These are phyloP conservation scores for Laticauda laticaudata DNA, from an alignment of 2,113 vertebrate species.

Conservation along the genomic window DNA sequence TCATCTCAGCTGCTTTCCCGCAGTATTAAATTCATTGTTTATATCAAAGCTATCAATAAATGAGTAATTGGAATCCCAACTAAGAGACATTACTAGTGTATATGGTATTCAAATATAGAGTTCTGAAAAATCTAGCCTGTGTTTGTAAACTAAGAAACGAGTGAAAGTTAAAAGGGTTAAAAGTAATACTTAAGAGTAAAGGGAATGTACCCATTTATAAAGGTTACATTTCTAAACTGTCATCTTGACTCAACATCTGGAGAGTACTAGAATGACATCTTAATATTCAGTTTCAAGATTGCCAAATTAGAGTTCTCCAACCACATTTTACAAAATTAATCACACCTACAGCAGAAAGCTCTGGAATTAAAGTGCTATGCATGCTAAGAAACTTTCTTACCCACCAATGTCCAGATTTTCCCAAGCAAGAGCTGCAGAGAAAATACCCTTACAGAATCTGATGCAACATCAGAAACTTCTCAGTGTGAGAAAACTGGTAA, in stretches of 20 bases:
- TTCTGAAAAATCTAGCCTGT: constrained; percentile 56
- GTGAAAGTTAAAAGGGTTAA: constrained; percentile 39
- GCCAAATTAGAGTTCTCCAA: not conserved
- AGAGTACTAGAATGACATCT: not conserved
- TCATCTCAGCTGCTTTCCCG: constrained; percentile 55
- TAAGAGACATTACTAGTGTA: constrained; percentile 70
- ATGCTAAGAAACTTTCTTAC: not conserved
- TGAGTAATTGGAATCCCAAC: constrained; percentile 87
- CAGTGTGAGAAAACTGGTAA: not conserved
- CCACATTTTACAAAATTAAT: not conserved
- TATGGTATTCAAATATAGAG: constrained; percentile 53
- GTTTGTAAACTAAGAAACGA: constrained; percentile 23
- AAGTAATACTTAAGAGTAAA: constrained; percentile 40
- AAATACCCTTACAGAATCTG: not conserved
- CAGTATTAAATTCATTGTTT: constrained; percentile 61
- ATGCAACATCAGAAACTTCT: not conserved
- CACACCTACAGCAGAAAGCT: not conserved
- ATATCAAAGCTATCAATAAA: constrained; percentile 76
- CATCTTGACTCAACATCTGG: not conserved
- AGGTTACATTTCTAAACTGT: constrained; percentile 13
- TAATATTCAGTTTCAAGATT: not conserved
- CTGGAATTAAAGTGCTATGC: not conserved
- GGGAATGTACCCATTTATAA: constrained; percentile 35
- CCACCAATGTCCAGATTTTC: not conserved
- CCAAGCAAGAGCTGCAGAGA: not conserved